Evolutionary conservation across 2,888 invertebrate species (phyloP), one percentile per base, ranked within the genome.

Genomic region (Beris morrisii): DNA sequence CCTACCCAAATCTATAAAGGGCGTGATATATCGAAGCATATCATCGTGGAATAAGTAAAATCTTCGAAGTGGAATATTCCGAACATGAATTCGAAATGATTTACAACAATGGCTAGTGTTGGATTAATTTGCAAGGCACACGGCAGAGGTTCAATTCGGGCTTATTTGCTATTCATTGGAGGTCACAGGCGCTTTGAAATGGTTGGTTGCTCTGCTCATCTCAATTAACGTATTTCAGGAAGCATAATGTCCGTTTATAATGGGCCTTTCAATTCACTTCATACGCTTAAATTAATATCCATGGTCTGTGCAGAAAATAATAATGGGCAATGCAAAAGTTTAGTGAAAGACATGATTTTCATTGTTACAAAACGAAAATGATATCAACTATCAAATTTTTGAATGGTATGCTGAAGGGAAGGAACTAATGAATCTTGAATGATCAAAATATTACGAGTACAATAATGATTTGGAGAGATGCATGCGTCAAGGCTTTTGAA

Each of bases 221-320:
- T 61, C 61, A 52, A 61, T 61, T 61, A 61, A 22, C 43, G 61
- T 22, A 50, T 38, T 52, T 38, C 61, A n/a, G 15, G 38, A 28
- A 45, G 52, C 52, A 52, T 50, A 61, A 61, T 61, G 50, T 61
- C 50, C 31, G 52, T 13, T 61, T 50, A 61, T 61, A 61, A 61
- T 61, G 61, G 52, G 50, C 38, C 61, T 61, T 50, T 61, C 61
- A 61, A 61, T 50, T 61, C 31, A 13, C 48, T 22, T 22, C 22
- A 48, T 28, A n/a, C 59, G 45, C 31, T 46, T 13, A 59, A 59
- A 59, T 59, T 59, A 59, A 59, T 59, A 48, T 59, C 50, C 46
- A 48, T 59, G 22, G 22, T 22, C 22, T 22, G 22, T 22, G 22
- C 22, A 1, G 22, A 22, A 22, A 22, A 22, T 22, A 22, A 22